Evolutionary conservation across 2,888 invertebrate species (phyloP).

Genomic region (Cyclophora albipunctata): DNA sequence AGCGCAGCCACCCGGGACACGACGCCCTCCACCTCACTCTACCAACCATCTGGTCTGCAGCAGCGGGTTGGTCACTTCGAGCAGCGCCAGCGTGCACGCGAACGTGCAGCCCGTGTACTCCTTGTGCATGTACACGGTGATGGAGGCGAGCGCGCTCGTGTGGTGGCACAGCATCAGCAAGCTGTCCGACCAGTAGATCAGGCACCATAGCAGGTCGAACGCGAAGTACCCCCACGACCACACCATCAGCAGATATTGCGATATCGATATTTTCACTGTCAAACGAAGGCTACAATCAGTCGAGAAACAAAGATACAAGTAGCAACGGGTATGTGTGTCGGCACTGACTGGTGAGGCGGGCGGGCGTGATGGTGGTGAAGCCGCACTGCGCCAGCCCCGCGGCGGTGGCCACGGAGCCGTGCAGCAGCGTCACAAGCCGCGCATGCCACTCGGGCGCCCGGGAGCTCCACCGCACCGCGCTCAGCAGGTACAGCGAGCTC

Average conservation of each 20-base stretch:
- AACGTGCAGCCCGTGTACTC: slow-evolving; percentile 68
- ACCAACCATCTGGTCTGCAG: slow-evolving; percentile 77
- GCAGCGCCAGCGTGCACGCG: slow-evolving; percentile 68
- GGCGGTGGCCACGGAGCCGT: slow-evolving; percentile 45
- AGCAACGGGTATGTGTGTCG: neutral
- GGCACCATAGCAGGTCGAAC: slow-evolving; percentile 76
- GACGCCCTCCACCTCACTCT: neutral
- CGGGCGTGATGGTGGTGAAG: slow-evolving; percentile 25
- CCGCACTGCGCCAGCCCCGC: slow-evolving; percentile 49
- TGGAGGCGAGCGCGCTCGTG: slow-evolving; percentile 61
- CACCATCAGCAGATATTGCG: slow-evolving; percentile 62
- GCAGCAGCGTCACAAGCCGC: slow-evolving; percentile 48
- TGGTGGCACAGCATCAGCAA: slow-evolving; percentile 75
- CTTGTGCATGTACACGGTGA: slow-evolving; percentile 67
- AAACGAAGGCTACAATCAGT: slow-evolving; percentile 1
- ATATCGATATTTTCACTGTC: slow-evolving; percentile 41
- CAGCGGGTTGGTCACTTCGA: slow-evolving; percentile 78
- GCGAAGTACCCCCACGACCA: slow-evolving; percentile 79
- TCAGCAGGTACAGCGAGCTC: slow-evolving; percentile 41
- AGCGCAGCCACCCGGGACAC: neutral
- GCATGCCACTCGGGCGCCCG: slow-evolving; percentile 53
- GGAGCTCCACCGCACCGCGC: slow-evolving; percentile 20
- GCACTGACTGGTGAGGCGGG: slow-evolving; percentile 39
- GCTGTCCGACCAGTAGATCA: slow-evolving; percentile 66
- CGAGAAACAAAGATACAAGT: neutral